phyloP scores from a whole-genome alignment of 2,113 vertebrate species.

The Smithornis capensis region DNA sequence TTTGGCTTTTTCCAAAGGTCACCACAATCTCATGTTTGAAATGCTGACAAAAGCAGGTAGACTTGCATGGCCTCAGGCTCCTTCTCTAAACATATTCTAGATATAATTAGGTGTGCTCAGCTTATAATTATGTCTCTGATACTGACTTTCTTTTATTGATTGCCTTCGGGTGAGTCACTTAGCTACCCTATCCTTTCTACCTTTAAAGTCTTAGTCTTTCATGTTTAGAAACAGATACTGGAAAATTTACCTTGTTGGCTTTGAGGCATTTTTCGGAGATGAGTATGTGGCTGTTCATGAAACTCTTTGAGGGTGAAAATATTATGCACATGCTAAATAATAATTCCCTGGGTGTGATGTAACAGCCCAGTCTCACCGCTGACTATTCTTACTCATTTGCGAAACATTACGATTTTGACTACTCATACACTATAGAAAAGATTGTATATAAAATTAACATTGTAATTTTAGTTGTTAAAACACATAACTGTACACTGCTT shows the following conservation, averaged over 20 bases:
- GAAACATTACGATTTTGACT: background rate
- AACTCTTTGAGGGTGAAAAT: constrained; percentile 30
- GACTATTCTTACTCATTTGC: background rate
- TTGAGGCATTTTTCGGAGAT: background rate
- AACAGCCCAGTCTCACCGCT: background rate
- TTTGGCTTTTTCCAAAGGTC: background rate
- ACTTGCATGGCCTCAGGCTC: background rate
- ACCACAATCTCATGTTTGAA: background rate
- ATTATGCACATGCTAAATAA: background rate
- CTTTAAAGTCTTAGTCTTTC: background rate
- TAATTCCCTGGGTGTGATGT: background rate
- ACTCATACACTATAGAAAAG: background rate
- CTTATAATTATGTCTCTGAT: constrained; percentile 48
- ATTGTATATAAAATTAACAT: background rate
- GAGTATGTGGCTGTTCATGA: background rate
- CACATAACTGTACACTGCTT: background rate
- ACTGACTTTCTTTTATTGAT: constrained; percentile 29
- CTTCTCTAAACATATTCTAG: background rate
- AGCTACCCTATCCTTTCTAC: background rate
- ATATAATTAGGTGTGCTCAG: background rate
- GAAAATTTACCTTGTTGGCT: background rate
- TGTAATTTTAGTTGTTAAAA: background rate
- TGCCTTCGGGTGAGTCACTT: constrained; percentile 15
- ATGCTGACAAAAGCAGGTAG: background rate
- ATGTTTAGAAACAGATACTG: constrained; percentile 13